Evolutionary conservation across 2,888 invertebrate genomes (phyloP), one percentile per base, ranked within the genome.

Genomic region (Brachyptera putata): DNA sequence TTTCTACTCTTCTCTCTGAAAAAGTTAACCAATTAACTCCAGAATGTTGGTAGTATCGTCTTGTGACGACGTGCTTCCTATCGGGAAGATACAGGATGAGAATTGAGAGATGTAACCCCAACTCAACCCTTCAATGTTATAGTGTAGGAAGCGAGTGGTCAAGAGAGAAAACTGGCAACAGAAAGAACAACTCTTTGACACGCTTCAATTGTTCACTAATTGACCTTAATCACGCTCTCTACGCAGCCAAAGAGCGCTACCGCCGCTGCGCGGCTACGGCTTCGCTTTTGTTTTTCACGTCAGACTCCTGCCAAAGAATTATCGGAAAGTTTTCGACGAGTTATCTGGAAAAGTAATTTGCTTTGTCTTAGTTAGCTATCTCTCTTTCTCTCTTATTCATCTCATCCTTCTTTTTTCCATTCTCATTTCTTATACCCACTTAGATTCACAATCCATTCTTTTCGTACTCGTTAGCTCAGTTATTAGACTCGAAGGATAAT

Each of bases 1-100:
- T 53, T 34, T 53, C 34, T 21, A 9, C 24, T 53, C 34, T 30
- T 50, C 9, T 30, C n/a, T 25, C 30, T 25, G 25, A 36, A 50
- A 53, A 53, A 53, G 53, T 53, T 53, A 53, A 30, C 53, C 53
- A 53, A 53, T 36, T 53, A 36, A 26, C 53, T 24, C 22, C 30
- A 30, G 30, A 7, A 9, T n/a, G n/a, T n/a, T n/a, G 49, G 13
- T 50, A 25, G 14, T 26, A 26, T 24, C 14, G 16, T 50, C 49
- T 18, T 5, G 41, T 41, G 18, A 21, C 5, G 46, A 46, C 46
- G 46, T 46, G 46, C 46, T 46, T 46, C 41, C 46, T 46, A 46
- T 22, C 46, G 22, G 13, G 21, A 7, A 46, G 46, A 46, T 46
- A 46, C 46, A 46, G 50, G 26, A 50, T 18, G 26, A n/a, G n/a